These are phyloP conservation scores for Buceros bicornis DNA, from an alignment of 2,797 vertebrate species.

Conservation along the genomic window DNA sequence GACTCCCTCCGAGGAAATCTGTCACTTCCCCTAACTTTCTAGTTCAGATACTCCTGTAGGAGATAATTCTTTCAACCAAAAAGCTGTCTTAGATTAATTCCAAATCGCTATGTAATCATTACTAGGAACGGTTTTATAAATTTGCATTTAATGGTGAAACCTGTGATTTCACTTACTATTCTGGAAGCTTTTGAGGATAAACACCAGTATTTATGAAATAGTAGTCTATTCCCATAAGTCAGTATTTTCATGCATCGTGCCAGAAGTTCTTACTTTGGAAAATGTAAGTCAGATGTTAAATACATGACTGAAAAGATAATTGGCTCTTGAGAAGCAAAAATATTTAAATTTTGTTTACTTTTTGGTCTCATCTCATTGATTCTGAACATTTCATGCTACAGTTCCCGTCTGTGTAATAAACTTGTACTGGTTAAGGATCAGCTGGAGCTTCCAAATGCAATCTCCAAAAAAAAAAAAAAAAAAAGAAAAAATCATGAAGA, in stretches of 20 bases:
- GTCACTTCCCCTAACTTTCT: not conserved
- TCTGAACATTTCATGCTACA: not conserved
- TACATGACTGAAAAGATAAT: not conserved
- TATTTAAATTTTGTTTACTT: conserved; percentile 9
- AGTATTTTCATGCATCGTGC: not conserved
- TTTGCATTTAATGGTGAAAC: not conserved
- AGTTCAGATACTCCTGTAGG: not conserved
- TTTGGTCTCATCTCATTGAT: not conserved
- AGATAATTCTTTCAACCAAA: not conserved
- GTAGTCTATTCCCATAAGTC: not conserved
- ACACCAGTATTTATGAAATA: not conserved
- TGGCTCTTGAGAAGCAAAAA: not conserved
- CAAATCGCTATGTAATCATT: not conserved
- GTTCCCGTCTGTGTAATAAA: not conserved
- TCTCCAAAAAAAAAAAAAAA: not conserved
- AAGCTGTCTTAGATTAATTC: not conserved
- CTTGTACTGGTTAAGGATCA: not conserved
- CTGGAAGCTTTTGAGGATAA: not conserved
- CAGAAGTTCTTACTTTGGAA: not conserved
- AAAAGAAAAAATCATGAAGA: not conserved
- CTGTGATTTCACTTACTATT: not conserved
- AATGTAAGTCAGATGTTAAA: conserved; percentile 3
- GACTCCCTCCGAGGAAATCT: not conserved
- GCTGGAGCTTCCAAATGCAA: not conserved
- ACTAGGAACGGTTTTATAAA: not conserved